Evolutionary conservation across 1,140 invertebrate species (phyloP).

Genomic region (Macrosteles quadrilineatus): DNA sequence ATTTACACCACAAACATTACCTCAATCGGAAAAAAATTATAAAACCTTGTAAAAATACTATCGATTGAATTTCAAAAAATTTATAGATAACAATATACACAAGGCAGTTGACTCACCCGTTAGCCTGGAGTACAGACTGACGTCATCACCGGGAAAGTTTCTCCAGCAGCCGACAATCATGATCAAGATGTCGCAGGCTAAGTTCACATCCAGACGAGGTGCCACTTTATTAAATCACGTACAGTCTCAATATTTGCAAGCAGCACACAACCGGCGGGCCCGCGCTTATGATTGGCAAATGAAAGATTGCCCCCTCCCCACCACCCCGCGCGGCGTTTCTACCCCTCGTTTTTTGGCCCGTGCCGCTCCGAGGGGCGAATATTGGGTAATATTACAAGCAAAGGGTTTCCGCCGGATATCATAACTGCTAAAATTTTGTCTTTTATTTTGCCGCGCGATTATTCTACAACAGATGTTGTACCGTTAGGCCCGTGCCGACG

Average conservation of each 20-base stretch:
- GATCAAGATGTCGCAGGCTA: conserved; percentile 5
- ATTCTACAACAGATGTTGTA: background rate
- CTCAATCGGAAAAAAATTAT: too few relatives aligned
- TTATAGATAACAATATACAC: background rate
- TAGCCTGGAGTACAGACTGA: background rate
- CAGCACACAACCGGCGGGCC: background rate
- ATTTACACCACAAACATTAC: too few relatives aligned
- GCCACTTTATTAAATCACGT: conserved; percentile 21
- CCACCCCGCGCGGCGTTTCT: too few relatives aligned
- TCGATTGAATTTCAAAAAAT: background rate
- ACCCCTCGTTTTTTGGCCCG: background rate
- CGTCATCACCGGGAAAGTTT: background rate
- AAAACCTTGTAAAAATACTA: too few relatives aligned
- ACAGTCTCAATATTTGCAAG: conserved; percentile 17
- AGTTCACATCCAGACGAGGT: conserved; percentile 1
- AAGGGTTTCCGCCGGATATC: conserved; percentile 13
- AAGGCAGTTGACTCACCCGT: background rate
- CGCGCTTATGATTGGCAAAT: conserved; percentile 19
- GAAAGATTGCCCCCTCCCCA: background rate
- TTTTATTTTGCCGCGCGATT: conserved; percentile 1
- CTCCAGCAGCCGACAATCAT: conserved; percentile 15
- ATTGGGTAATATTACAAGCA: conserved; percentile 11
- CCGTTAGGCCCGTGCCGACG: background rate
- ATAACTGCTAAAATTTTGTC: conserved; percentile 14
- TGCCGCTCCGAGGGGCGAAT: background rate